phyloP scores from a whole-genome alignment of 2,113 vertebrate genomes.

The Siniperca knerii region DNA sequence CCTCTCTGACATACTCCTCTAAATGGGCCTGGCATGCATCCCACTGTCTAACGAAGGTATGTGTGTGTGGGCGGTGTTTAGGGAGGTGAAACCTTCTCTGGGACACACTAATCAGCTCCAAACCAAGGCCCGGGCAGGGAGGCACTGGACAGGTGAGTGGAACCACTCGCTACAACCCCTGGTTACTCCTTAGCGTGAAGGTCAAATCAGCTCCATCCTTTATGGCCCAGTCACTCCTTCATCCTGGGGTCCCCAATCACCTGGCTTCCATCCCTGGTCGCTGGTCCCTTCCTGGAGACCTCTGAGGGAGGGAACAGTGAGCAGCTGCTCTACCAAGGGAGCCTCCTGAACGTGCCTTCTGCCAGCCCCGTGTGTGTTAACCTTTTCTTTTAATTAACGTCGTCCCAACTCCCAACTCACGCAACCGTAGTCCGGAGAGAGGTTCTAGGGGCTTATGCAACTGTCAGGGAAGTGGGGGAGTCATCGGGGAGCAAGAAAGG shows the following conservation, averaged over 20 bases:
- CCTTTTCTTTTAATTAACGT: constrained; percentile 88
- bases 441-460: constrained; percentile 72
- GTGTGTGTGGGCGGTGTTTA: constrained; percentile 73
- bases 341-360: constrained; percentile 71
- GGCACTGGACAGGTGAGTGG: constrained; percentile 75
- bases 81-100: constrained; percentile 77
- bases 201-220: constrained; percentile 72
- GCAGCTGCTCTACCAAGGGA: constrained; percentile 80
- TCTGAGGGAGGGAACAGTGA: constrained; percentile 66
- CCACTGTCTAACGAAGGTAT: constrained; percentile 70
- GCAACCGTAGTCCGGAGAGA: constrained; percentile 77
- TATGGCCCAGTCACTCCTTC: constrained; percentile 62
- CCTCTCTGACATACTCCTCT: constrained; percentile 66
- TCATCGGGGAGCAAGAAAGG: constrained; percentile 61
- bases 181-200: constrained; percentile 62
- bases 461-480: constrained; percentile 76
- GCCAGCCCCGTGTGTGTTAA: constrained; percentile 79
- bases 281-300: constrained; percentile 52
- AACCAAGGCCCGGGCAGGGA: constrained; percentile 61
- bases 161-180: constrained; percentile 62
- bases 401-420: constrained; percentile 72
- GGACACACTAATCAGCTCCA: constrained; percentile 81
- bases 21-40: constrained; percentile 76
- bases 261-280: constrained; percentile 60
- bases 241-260: constrained; percentile 53